phyloP scores from a whole-genome alignment of 1,140 invertebrate genomes.

The Drosophila asahinai region DNA sequence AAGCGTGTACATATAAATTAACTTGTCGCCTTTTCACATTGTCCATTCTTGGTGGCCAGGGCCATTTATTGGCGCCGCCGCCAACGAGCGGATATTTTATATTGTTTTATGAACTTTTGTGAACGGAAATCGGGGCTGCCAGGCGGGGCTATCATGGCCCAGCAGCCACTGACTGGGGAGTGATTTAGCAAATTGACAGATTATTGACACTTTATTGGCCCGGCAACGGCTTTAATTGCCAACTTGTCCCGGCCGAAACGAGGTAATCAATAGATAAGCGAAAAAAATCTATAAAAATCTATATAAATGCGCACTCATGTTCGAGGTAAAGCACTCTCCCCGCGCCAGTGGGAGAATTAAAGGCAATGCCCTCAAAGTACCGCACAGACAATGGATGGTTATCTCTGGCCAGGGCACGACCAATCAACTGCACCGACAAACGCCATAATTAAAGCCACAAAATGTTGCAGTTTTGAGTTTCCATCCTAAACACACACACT shows the following conservation, averaged over 20 bases:
- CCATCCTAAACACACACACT: conserved; percentile 16
- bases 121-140: conserved; percentile 32
- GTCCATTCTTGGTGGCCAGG: conserved; percentile 64
- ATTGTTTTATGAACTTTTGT: conserved; percentile 75
- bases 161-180: conserved; percentile 51
- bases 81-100: conserved; percentile 62
- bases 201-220: conserved; percentile 73
- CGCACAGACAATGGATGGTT: conserved; percentile 9
- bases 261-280: conserved; percentile 14
- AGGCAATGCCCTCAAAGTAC: conserved; percentile 1
- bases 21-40: conserved; percentile 72
- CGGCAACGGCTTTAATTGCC: conserved; percentile 46
- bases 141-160: conserved; percentile 49
- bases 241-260: conserved; percentile 3
- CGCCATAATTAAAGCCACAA: conserved; percentile 73
- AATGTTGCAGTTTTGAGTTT: conserved; percentile 63
- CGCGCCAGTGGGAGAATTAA: not conserved
- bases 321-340: not conserved
- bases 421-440: conserved; percentile 35
- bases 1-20: conserved; percentile 66
- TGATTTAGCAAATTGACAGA: conserved; percentile 79
- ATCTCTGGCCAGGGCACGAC: conserved; percentile 11
- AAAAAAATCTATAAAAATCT: no score
- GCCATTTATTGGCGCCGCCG: conserved; percentile 32
- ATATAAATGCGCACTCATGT: not conserved